A percentile compares a stretch with the other conserved stretches of the same genome.
Conservation (phyloP, 2,797 vertebrate genomes). For the Platalea minor region DNA sequence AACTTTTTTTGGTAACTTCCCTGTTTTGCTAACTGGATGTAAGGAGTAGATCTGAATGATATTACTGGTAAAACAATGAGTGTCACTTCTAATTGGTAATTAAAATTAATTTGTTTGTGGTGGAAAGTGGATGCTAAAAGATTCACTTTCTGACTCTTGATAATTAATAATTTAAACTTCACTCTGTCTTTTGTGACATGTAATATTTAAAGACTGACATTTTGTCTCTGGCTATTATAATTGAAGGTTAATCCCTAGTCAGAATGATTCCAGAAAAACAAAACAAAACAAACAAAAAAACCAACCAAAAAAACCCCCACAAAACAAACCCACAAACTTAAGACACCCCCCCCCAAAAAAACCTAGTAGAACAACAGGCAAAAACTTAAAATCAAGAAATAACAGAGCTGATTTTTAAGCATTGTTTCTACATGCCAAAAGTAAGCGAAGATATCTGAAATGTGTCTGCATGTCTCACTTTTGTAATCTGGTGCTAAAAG, state of each 20-base stretch:
- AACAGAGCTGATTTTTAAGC: constrained; percentile 57
- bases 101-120: not conserved
- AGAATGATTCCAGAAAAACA: constrained; percentile 1
- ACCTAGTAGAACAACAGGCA: not conserved
- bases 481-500: constrained; percentile 62
- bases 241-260: constrained; percentile 19
- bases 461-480: constrained; percentile 65
- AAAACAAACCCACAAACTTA: not conserved
- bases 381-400: not conserved
- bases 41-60: not conserved
- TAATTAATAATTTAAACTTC: constrained; percentile 36
- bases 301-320: not conserved
- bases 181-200: not conserved
- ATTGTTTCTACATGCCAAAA: constrained; percentile 50
- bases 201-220: constrained; percentile 58
- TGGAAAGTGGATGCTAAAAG: not conserved
- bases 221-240: constrained; percentile 22
- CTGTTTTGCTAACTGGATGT: not conserved
- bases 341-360: not conserved
- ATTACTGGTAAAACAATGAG: not conserved
- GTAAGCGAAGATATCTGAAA: constrained; percentile 49
- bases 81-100: not conserved
- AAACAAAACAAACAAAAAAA: not conserved
- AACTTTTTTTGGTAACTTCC: not conserved
- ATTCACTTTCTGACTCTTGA: not conserved